Evolutionary conservation across 2,888 invertebrate genomes (phyloP).

Genomic region (Parasteatoda lunata): DNA sequence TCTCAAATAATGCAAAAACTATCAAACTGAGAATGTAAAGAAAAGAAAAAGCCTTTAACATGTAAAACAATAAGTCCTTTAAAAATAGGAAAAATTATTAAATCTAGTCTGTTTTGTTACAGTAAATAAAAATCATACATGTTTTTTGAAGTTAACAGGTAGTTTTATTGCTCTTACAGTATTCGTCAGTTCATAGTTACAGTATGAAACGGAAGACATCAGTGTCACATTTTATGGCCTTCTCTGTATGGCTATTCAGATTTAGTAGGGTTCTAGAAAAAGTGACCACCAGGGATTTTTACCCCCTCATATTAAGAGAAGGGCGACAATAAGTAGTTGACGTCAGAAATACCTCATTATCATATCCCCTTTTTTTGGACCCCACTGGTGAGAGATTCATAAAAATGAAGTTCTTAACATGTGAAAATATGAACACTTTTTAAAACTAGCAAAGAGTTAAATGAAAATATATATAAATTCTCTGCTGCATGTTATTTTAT

Average conservation of each 20-base stretch:
- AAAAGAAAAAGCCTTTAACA: too few relatives aligned
- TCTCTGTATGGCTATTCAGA: slow-evolving; percentile 32
- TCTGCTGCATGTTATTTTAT: not conserved
- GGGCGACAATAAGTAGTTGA: slow-evolving; percentile 59
- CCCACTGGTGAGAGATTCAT: slow-evolving; percentile 14
- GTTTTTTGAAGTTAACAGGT: too few relatives aligned
- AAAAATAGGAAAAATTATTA: too few relatives aligned
- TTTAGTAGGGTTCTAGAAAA: not conserved
- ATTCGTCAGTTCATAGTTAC: slow-evolving; percentile 29
- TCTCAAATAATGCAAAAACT: too few relatives aligned
- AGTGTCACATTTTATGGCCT: not conserved
- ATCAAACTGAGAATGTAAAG: too few relatives aligned
- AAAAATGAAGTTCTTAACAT: not conserved
- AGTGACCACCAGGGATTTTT: slow-evolving; percentile 8
- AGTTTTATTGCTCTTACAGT: slow-evolving; percentile 41
- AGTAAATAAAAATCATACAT: too few relatives aligned
- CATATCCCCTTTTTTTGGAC: slow-evolving; percentile 33
- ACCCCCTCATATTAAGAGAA: slow-evolving; percentile 18
- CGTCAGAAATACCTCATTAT: slow-evolving; percentile 60
- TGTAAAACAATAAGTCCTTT: too few relatives aligned
- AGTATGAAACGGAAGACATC: not conserved
- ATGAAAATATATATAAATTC: slow-evolving; percentile 37
- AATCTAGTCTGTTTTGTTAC: too few relatives aligned
- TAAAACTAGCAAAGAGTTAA: slow-evolving; percentile 42
- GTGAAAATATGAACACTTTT: slow-evolving; percentile 35